Base-by-base conservation (phyloP, 2,113 vertebrate genomes). In the Pleuronectes platessa region DNA sequence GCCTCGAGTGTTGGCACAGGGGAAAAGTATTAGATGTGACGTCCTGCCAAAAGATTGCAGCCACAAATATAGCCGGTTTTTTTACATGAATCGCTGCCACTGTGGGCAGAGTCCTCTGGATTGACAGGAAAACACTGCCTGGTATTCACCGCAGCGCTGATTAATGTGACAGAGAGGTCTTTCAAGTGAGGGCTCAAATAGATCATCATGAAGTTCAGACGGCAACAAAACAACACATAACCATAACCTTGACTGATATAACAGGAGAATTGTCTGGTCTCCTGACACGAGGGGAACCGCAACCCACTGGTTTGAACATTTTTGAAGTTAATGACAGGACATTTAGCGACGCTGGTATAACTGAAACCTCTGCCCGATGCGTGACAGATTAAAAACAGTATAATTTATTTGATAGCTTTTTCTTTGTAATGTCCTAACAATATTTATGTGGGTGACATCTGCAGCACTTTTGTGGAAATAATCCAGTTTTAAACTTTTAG, bases 21-120 rank as follows among this genome's bases (percentile, higher is more conserved):
- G 0, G 3, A 93, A 92, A 94, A 90, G 92, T 94, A 95, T 96
- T 96, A 96, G 93, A 95, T 95, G 96, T 69, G 75, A 66, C 85
- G 91, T 90, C 90, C 81, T 40, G 76, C 91, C 84, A 74, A 94
- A 96, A 94, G 91, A 90, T 95, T 95, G 93, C 79, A 0, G 76
- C 86, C 89, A 82, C 91, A 95, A 94, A 96, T 94, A 96, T 95
- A 95, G 92, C 76, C 76, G 3, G 4, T 92, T 90, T 88, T 71
- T 51, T 66, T 70, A 85, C 90, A 93, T 94, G 93, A 95, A 94
- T 94, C 85, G 73, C 87, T 40, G 83, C 59, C 11, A 58, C 56
- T 66, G 67, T 26, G 49, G 84, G 81, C 73, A 65, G 84, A 85
- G 82, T 85, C 83, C 76, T 78, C 82, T 13, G 77, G 89, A 91